These are phyloP conservation scores for Brachirus orientalis DNA, from an alignment of 2,113 vertebrate genomes.

Conservation along the genomic window DNA sequence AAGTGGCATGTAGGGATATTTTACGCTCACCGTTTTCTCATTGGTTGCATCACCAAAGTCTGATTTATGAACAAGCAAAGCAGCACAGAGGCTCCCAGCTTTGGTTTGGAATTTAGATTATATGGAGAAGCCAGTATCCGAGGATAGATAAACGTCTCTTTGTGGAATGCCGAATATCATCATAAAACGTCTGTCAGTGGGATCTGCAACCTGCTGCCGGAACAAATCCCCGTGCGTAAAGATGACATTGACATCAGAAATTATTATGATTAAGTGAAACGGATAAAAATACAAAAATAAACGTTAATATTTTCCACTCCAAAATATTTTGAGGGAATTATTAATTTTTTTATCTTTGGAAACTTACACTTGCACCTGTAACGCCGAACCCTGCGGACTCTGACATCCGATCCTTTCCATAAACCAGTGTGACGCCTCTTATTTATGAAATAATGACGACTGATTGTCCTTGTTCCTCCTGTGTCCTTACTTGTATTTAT, in stretches of 20 bases:
- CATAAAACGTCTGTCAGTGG: slow-evolving; percentile 36
- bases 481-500: slow-evolving; percentile 8
- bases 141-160: slow-evolving; percentile 39
- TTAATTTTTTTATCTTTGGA: not conserved
- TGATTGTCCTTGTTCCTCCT: slow-evolving; percentile 19
- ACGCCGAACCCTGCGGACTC: slow-evolving; percentile 13
- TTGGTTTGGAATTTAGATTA: slow-evolving; percentile 61
- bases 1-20: slow-evolving; percentile 55
- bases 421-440: slow-evolving; percentile 28
- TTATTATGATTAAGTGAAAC: not conserved
- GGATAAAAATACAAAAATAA: not conserved
- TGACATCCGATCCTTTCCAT: slow-evolving; percentile 54
- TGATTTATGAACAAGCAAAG: slow-evolving; percentile 54
- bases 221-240: slow-evolving; percentile 26
- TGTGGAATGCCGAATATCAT: slow-evolving; percentile 37
- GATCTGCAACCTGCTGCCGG: slow-evolving; percentile 35
- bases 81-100: slow-evolving; percentile 31
- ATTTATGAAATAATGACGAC: slow-evolving; percentile 56
- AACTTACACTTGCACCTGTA: slow-evolving; percentile 41
- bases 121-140: slow-evolving; percentile 48
- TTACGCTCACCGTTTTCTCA: slow-evolving; percentile 47
- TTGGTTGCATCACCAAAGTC: slow-evolving; percentile 35
- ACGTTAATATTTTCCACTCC: not conserved
- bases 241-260: slow-evolving; percentile 1
- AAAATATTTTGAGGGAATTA: not conserved